Evolutionary conservation across 2,113 vertebrate species (phyloP).

Genomic region (Mohoua ochrocephala): DNA sequence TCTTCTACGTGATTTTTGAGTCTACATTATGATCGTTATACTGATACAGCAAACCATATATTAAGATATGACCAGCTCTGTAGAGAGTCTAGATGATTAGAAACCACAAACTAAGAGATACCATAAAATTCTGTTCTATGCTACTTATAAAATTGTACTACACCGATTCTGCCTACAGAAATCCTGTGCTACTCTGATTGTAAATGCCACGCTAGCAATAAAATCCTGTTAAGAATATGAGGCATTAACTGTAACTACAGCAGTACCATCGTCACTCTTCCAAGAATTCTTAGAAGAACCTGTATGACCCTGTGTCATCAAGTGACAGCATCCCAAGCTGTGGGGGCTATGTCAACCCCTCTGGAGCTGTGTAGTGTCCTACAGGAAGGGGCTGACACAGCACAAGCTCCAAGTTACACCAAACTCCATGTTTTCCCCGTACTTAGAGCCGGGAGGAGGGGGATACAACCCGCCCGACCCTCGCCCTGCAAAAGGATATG

Average conservation of each 20-base stretch:
- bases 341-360: neutral
- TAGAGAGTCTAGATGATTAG: neutral
- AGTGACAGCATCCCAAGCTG: neutral
- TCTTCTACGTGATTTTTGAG: neutral
- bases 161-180: neutral
- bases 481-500: slow-evolving; percentile 85
- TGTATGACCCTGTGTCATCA: neutral
- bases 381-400: neutral
- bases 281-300: neutral
- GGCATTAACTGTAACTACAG: neutral
- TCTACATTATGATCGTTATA: neutral
- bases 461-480: neutral
- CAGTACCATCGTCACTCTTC: neutral
- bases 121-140: too few species aligned
- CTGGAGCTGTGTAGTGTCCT: neutral
- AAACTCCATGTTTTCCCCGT: neutral
- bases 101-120: neutral
- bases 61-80: neutral
- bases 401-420: neutral
- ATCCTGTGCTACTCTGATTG: neutral
- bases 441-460: neutral
- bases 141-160: neutral
- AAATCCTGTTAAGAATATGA: neutral
- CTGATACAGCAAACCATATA: neutral
- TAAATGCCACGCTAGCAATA: neutral